These are phyloP conservation scores for Drosophila colorata DNA, from an alignment of 2,888 invertebrate genomes.

Conservation along the genomic window DNA sequence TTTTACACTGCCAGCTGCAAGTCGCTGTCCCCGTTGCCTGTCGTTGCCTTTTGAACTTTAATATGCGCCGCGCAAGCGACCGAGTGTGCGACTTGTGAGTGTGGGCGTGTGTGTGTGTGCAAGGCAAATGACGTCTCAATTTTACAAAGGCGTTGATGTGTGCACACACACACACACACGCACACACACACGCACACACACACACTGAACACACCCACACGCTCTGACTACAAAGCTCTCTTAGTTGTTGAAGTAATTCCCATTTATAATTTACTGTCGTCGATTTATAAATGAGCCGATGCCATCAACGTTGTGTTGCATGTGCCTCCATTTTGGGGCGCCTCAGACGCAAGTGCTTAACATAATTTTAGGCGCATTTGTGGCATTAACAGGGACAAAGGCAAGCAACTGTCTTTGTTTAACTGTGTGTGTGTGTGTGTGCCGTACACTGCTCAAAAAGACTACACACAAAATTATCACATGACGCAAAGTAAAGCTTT, in stretches of 20 bases:
- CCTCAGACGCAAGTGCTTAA: constrained; percentile 53
- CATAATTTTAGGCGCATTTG: constrained; percentile 74
- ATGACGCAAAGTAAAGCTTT: background rate
- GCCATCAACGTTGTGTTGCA: constrained; percentile 46
- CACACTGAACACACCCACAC: background rate
- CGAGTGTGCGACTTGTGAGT: background rate
- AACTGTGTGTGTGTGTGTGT: background rate
- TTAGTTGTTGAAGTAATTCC: constrained; percentile 60
- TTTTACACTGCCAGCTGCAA: constrained; percentile 50
- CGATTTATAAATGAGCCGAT: constrained; percentile 75
- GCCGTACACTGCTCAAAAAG: constrained; percentile 15
- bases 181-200: constrained; percentile 2
- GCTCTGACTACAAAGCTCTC: constrained; percentile 35
- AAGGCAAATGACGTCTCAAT: constrained; percentile 32
- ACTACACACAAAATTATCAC: background rate
- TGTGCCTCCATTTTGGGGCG: constrained; percentile 12
- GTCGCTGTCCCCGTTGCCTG: constrained; percentile 25
- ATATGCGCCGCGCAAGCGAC: constrained; percentile 19
- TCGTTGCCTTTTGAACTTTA: constrained; percentile 44
- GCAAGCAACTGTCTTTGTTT: constrained; percentile 8
- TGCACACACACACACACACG: constrained; percentile 5
- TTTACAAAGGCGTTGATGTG: constrained; percentile 57
- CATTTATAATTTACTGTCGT: constrained; percentile 76
- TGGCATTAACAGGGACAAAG: constrained; percentile 48
- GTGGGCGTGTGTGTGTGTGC: constrained; percentile 14